Evolutionary conservation across 1,140 invertebrate genomes (phyloP).

Genomic region (Penaeus indicus): DNA sequence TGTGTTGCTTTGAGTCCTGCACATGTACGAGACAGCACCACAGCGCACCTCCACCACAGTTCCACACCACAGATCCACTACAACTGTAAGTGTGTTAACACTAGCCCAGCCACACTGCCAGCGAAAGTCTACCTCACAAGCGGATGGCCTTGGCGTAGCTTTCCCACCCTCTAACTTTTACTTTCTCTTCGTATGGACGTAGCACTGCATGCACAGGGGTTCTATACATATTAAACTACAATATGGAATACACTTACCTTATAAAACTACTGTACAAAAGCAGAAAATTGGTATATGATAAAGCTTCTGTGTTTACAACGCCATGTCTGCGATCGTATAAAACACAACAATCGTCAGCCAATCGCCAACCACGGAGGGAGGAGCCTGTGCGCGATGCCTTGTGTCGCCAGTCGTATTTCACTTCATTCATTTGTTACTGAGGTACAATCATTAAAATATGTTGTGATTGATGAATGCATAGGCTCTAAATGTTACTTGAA

Average conservation of each 20-base stretch:
- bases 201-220: conserved; percentile 21
- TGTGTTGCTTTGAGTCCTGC: no score
- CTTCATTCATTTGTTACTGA: conserved; percentile 19
- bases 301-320: conserved; percentile 61
- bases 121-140: conserved; percentile 57
- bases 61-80: conserved; percentile 57
- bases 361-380: conserved; percentile 52
- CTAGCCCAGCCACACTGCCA: conserved; percentile 54
- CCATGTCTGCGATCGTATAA: conserved; percentile 62
- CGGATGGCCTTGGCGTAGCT: conserved; percentile 54
- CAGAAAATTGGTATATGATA: conserved; percentile 63
- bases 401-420: conserved; percentile 18
- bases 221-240: conserved; percentile 41
- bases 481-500: neutral
- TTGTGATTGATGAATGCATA: neutral
- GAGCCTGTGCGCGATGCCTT: conserved; percentile 36
- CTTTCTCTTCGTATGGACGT: conserved; percentile 42
- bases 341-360: conserved; percentile 60
- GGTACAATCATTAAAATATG: neutral
- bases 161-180: conserved; percentile 60
- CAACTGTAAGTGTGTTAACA: conserved; percentile 45
- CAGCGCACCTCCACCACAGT: conserved; percentile 51
- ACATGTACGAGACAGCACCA: conserved; percentile 7
- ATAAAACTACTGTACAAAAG: conserved; percentile 64
- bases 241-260: conserved; percentile 52